phyloP scores from a whole-genome alignment of 2,113 vertebrate species.

The Malaclemys terrapin region DNA sequence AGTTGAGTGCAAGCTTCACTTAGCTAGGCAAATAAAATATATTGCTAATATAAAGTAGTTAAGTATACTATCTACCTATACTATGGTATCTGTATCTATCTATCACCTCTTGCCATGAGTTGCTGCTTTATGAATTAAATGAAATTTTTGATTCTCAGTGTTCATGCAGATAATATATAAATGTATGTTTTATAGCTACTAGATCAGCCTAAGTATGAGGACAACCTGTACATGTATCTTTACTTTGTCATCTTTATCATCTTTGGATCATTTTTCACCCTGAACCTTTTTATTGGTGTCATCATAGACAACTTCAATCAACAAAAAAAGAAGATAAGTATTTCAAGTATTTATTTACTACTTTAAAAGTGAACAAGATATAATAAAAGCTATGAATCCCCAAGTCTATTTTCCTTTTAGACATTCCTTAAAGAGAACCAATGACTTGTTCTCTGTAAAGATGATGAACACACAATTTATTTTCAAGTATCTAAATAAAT shows the following conservation, averaged over 20 bases:
- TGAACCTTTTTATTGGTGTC: constrained; percentile 98
- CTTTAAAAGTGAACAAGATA: not conserved
- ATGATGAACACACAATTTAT: not conserved
- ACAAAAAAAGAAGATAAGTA: constrained; percentile 99
- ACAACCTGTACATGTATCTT: constrained; percentile 90
- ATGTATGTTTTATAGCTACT: constrained; percentile 77
- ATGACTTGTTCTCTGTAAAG: not conserved
- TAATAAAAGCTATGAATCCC: not conserved
- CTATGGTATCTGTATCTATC: not conserved
- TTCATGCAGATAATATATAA: not conserved
- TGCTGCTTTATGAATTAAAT: not conserved
- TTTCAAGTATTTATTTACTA: constrained; percentile 42
- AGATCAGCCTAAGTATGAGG: constrained; percentile 91
- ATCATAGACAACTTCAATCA: constrained; percentile 99
- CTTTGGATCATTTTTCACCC: constrained; percentile 97
- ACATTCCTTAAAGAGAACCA: not conserved
- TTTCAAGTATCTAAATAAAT: not conserved
- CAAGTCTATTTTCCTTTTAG: not conserved
- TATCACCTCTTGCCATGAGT: not conserved
- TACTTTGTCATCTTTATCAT: constrained; percentile 99
- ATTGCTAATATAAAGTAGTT: not conserved
- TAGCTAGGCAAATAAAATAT: not conserved
- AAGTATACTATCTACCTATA: not conserved
- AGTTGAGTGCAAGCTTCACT: not conserved
- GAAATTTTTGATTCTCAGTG: constrained; percentile 9